A percentile compares a stretch with the other conserved stretches of the same genome.
Conservation (phyloP, 1,140 invertebrate species). For the Trialeurodes vaporariorum region DNA sequence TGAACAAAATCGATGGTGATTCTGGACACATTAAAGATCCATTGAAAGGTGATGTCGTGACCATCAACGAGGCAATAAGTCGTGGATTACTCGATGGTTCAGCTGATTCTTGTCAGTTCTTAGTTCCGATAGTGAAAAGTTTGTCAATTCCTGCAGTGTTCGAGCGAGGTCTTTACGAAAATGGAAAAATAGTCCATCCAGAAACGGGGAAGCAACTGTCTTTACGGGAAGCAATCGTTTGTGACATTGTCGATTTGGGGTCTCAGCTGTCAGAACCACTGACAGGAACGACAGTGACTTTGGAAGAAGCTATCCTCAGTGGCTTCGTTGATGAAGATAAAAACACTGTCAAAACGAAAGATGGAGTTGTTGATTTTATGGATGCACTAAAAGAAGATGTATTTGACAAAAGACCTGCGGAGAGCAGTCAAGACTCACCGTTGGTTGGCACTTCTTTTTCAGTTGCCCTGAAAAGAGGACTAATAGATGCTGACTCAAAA, state of each 20-base stretch:
- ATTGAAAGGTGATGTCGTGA: conserved; percentile 60
- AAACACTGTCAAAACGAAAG: conserved; percentile 52
- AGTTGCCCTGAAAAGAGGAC: conserved; percentile 65
- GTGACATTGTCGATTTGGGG: conserved; percentile 71
- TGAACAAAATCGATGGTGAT: conserved; percentile 58
- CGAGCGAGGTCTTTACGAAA: conserved; percentile 70
- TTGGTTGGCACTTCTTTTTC: conserved; percentile 60
- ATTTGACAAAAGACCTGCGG: conserved; percentile 40
- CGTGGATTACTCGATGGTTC: conserved; percentile 70
- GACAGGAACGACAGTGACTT: conserved; percentile 48
- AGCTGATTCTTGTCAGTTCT: conserved; percentile 52
- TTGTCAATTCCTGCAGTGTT: conserved; percentile 69
- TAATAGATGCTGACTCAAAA: conserved; percentile 56
- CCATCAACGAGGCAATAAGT: conserved; percentile 70
- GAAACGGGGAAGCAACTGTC: conserved; percentile 65
- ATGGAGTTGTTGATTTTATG: conserved; percentile 48
- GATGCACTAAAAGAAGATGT: conserved; percentile 52
- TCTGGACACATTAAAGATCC: conserved; percentile 72
- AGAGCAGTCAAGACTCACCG: conserved; percentile 35
- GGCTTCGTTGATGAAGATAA: conserved; percentile 61
- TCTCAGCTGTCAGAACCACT: conserved; percentile 47
- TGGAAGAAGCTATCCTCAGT: conserved; percentile 65
- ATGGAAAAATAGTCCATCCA: conserved; percentile 77
- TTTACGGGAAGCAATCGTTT: conserved; percentile 69
- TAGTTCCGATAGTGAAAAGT: conserved; percentile 69